phyloP scores from a whole-genome alignment of 2,797 vertebrate genomes.

The Loris lydekkerianus region DNA sequence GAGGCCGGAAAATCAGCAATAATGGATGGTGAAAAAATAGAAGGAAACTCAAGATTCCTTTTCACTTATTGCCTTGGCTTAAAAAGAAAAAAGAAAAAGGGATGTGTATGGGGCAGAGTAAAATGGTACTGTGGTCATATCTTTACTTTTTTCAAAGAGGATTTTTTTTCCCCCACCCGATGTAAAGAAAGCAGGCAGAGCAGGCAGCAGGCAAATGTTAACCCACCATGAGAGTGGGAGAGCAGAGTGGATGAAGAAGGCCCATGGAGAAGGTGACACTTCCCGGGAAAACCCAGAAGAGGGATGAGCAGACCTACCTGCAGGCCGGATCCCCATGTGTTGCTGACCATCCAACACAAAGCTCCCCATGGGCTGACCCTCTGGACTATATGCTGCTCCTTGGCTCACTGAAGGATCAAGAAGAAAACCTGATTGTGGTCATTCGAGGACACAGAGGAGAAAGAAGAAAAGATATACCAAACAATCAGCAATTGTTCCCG shows the following conservation, averaged over 20 bases:
- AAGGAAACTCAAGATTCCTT: slow-evolving; percentile 84
- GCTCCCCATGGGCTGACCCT: slow-evolving; percentile 99
- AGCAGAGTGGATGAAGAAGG: slow-evolving; percentile 71
- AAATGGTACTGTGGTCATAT: slow-evolving; percentile 66
- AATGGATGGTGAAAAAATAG: slow-evolving; percentile 87
- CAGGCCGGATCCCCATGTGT: slow-evolving; percentile 99
- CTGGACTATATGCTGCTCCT: slow-evolving; percentile 99
- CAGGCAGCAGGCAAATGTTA: slow-evolving; percentile 85
- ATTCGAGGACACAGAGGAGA: slow-evolving; percentile 99
- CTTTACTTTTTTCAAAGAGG: slow-evolving; percentile 70
- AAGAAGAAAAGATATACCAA: slow-evolving; percentile 99
- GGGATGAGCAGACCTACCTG: slow-evolving; percentile 91
- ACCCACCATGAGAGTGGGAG: slow-evolving; percentile 72
- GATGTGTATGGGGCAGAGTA: slow-evolving; percentile 84
- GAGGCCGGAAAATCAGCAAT: slow-evolving; percentile 90
- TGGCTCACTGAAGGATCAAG: slow-evolving; percentile 99
- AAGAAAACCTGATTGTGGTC: slow-evolving; percentile 99
- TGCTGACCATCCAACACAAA: slow-evolving; percentile 99
- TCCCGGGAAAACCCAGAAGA: slow-evolving; percentile 67
- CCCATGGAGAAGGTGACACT: slow-evolving; percentile 68
- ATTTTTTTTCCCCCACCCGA: slow-evolving; percentile 75
- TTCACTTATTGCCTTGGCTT: slow-evolving; percentile 79
- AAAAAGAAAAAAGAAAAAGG: slow-evolving; percentile 74
- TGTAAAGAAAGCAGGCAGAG: slow-evolving; percentile 86
- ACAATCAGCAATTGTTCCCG: slow-evolving; percentile 99